Evolutionary conservation across 2,888 invertebrate genomes (phyloP).

Genomic region (Ophioninae sp.): DNA sequence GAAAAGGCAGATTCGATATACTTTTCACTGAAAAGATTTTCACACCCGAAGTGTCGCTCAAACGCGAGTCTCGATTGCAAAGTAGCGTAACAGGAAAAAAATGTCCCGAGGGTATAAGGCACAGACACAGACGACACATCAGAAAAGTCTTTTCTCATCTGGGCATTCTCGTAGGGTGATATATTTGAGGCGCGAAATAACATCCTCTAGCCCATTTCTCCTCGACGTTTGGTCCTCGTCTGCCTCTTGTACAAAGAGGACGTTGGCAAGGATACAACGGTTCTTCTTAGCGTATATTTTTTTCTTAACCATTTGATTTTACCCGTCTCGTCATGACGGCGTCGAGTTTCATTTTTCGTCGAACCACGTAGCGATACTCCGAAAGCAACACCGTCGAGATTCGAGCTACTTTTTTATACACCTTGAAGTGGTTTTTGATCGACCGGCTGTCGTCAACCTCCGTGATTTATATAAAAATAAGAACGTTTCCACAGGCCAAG

Average conservation of each 20-base stretch:
- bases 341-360: slow-evolving; percentile 28
- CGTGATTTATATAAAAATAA: slow-evolving; percentile 17
- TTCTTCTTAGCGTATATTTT: slow-evolving; percentile 21
- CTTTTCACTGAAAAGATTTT: slow-evolving; percentile 16
- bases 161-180: slow-evolving; percentile 6
- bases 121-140: slow-evolving; percentile 27
- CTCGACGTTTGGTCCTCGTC: slow-evolving; percentile 7
- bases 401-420: slow-evolving; percentile 13
- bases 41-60: slow-evolving; percentile 10
- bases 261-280: slow-evolving; percentile 10
- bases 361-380: background rate
- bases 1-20: slow-evolving; percentile 19
- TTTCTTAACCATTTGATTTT: slow-evolving; percentile 25
- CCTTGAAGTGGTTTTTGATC: slow-evolving; percentile 19
- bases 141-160: slow-evolving; percentile 32
- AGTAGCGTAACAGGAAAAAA: slow-evolving; percentile 36
- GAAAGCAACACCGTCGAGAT: slow-evolving; percentile 14
- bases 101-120: slow-evolving; percentile 31
- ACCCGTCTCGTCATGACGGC: slow-evolving; percentile 6
- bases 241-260: background rate
- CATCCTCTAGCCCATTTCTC: slow-evolving; percentile 12
- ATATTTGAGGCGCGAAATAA: slow-evolving; percentile 28
- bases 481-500: background rate
- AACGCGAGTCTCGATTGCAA: slow-evolving; percentile 25
- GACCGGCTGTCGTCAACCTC: slow-evolving; percentile 11